Conservation (phyloP, 2,888 invertebrate genomes). For the Eupsilia transversa region DNA sequence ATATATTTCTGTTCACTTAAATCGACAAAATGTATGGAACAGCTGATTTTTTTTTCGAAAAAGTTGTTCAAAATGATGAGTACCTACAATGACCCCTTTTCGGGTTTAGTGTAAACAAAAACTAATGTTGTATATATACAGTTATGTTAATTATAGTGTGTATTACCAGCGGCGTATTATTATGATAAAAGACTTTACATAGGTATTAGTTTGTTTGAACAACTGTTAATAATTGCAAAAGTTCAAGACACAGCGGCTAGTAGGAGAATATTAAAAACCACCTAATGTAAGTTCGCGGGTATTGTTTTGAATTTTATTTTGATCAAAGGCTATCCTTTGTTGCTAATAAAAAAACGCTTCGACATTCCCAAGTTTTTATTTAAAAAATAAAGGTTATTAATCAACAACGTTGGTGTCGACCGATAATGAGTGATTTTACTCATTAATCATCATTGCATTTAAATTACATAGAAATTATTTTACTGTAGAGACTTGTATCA, state of each 20-base stretch:
- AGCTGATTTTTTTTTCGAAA: no score
- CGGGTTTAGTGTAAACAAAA: no score
- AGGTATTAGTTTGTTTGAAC: constrained; percentile 45
- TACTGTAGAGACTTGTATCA: constrained; percentile 17
- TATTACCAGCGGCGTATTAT: constrained; percentile 43
- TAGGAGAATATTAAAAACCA: background rate
- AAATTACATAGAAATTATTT: background rate
- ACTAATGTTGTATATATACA: no score
- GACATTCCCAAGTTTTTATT: background rate
- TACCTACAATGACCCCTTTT: no score
- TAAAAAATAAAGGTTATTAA: background rate
- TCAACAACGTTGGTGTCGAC: background rate
- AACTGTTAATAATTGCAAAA: constrained; percentile 26
- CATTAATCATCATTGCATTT: background rate
- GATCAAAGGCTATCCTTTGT: constrained; percentile 26
- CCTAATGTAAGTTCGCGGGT: background rate
- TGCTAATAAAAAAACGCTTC: background rate
- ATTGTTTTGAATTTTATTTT: constrained; percentile 46
- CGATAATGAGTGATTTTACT: background rate
- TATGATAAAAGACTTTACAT: constrained; percentile 52
- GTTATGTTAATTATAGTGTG: constrained; percentile 49
- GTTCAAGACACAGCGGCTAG: constrained; percentile 7
- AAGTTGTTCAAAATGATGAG: no score
- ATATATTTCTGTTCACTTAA: no score
- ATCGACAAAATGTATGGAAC: no score